A percentile compares a stretch with the other conserved stretches of the same genome.
These are phyloP conservation scores for Rhinophrynus dorsalis DNA, from an alignment of 2,797 vertebrate genomes.

Conservation along the genomic window DNA sequence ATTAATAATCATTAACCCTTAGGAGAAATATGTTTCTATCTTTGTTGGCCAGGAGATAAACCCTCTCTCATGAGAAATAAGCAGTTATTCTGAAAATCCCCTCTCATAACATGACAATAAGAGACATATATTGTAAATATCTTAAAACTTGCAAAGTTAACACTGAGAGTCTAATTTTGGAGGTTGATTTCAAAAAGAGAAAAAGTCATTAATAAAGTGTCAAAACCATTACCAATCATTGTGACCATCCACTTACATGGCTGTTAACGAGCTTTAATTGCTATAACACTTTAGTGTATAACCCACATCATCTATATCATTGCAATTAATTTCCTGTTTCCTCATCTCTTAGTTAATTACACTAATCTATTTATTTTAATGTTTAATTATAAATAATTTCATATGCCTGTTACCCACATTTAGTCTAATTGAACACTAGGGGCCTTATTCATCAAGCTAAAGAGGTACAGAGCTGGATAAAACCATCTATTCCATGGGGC, in stretches of 20 bases:
- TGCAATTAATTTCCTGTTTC: slow-evolving; percentile 63
- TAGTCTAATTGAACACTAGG: slow-evolving; percentile 57
- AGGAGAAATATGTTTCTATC: too few relatives aligned
- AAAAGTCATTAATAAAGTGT: slow-evolving; percentile 16
- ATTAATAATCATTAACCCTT: too few relatives aligned
- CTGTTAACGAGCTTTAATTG: slow-evolving; percentile 42
- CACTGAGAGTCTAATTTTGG: not conserved
- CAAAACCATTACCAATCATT: slow-evolving; percentile 29
- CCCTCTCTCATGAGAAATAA: too few relatives aligned
- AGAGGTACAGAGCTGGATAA: too few relatives aligned
- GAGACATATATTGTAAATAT: not conserved
- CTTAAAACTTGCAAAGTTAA: slow-evolving; percentile 15
- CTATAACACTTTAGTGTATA: slow-evolving; percentile 30
- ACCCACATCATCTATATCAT: slow-evolving; percentile 11
- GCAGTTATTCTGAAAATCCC: too few relatives aligned
- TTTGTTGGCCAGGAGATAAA: too few relatives aligned
- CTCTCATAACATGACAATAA: too few relatives aligned
- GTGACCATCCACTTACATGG: slow-evolving; percentile 16
- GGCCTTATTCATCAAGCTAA: too few relatives aligned
- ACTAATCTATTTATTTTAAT: slow-evolving; percentile 72
- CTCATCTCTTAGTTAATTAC: slow-evolving; percentile 65
- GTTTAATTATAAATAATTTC: slow-evolving; percentile 59
- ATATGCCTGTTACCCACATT: slow-evolving; percentile 51
- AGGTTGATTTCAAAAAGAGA: not conserved
- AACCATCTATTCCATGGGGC: too few relatives aligned